A percentile compares a stretch with the other conserved stretches of the same genome.
Conservation (phyloP, 2,113 vertebrate genomes). For the Oceanites oceanicus region DNA sequence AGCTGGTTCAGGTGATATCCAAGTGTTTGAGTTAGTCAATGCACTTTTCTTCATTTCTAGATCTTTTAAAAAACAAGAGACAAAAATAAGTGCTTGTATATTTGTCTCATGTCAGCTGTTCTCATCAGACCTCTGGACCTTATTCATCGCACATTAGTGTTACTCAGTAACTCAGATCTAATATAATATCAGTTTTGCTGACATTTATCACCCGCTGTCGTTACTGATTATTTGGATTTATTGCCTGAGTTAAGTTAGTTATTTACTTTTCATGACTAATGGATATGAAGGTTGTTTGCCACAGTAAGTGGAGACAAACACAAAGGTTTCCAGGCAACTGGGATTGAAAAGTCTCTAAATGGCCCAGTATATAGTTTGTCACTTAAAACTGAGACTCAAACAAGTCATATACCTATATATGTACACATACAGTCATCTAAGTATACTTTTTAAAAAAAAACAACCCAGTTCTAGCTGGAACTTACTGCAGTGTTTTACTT, state of each 20-base stretch:
- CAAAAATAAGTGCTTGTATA: background rate
- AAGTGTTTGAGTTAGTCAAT: background rate
- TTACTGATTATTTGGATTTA: slow-evolving; percentile 72
- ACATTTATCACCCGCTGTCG: slow-evolving; percentile 27
- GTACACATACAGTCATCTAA: background rate
- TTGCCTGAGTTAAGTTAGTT: slow-evolving; percentile 50
- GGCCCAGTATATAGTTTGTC: background rate
- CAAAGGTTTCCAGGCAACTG: slow-evolving; percentile 34
- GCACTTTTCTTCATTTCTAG: background rate
- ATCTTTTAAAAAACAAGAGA: background rate
- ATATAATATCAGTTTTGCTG: slow-evolving; percentile 35
- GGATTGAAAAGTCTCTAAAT: background rate
- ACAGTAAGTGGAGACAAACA: background rate
- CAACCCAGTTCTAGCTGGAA: background rate
- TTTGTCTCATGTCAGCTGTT: slow-evolving; percentile 23
- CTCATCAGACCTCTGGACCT: slow-evolving; percentile 39
- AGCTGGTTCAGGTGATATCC: background rate
- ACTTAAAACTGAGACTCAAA: background rate
- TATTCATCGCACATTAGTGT: slow-evolving; percentile 34
- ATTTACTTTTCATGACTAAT: slow-evolving; percentile 64
- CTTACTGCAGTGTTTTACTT: background rate
- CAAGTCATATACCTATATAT: background rate
- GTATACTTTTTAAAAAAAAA: background rate
- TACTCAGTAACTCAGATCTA: slow-evolving; percentile 52
- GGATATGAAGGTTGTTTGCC: slow-evolving; percentile 49